Percentiles rank a stretch among this genome's conserved stretches.
phyloP scores from a whole-genome alignment of 1,140 invertebrate genomes.

The Hycleus phaleratus region DNA sequence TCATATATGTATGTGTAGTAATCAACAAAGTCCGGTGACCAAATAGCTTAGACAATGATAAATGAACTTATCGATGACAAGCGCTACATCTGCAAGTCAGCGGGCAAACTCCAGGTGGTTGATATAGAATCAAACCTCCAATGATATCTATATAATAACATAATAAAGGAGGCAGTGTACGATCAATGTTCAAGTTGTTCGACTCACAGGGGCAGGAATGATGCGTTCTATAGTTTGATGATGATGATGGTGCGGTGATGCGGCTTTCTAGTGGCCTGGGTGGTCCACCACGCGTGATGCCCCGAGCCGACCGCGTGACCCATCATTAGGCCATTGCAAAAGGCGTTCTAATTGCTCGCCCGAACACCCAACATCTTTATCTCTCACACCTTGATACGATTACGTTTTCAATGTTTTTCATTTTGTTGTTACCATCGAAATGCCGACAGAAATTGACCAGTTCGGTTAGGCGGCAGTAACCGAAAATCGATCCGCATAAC shows the following conservation, averaged over 20 bases:
- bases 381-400: constrained; percentile 19
- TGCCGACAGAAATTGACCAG: too few relatives aligned
- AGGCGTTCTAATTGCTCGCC: constrained; percentile 35
- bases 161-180: constrained; percentile 8
- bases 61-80: constrained; percentile 13
- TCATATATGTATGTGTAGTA: too few relatives aligned
- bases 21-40: too few relatives aligned
- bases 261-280: constrained; percentile 22
- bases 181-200: constrained; percentile 3
- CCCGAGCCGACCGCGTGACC: constrained; percentile 29
- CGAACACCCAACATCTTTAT: constrained; percentile 33
- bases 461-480: too few relatives aligned
- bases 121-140: constrained; percentile 13
- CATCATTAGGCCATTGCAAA: constrained; percentile 36
- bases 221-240: too few relatives aligned
- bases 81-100: constrained; percentile 16
- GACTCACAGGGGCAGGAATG: constrained; percentile 7
- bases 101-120: constrained; percentile 12
- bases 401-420: too few relatives aligned
- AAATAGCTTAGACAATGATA: neutral
- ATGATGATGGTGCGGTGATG: constrained; percentile 6
- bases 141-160: constrained; percentile 18
- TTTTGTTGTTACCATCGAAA: too few relatives aligned
- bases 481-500: too few relatives aligned
- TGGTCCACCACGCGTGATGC: constrained; percentile 30